Conservation (phyloP, 2,888 invertebrate species). For the Phragmatobia fuliginosa region DNA sequence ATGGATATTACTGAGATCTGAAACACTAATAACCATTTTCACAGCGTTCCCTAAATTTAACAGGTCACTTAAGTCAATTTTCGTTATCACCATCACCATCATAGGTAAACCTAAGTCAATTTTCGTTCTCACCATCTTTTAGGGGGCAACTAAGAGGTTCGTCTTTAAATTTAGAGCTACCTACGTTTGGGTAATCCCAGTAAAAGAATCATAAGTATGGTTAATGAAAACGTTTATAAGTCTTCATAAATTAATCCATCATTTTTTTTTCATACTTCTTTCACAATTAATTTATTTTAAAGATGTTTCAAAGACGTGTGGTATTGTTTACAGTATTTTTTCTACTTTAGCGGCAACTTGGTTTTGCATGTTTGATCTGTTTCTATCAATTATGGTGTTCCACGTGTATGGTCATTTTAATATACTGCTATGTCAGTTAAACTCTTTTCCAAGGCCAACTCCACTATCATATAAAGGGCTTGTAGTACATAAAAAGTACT, state of each 20-base stretch:
- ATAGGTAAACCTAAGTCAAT: too few relatives aligned
- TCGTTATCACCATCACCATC: too few relatives aligned
- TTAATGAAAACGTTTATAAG: too few relatives aligned
- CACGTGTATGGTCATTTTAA: constrained; percentile 50
- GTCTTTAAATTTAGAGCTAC: too few relatives aligned
- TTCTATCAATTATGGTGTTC: constrained; percentile 43
- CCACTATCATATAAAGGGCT: not conserved
- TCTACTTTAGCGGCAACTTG: constrained; percentile 22
- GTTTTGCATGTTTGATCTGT: constrained; percentile 39
- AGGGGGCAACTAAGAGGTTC: too few relatives aligned
- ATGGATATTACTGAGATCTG: too few relatives aligned
- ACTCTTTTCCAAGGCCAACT: constrained; percentile 39
- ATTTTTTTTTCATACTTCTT: not conserved
- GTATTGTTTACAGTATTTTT: constrained; percentile 19
- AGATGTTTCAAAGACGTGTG: not conserved
- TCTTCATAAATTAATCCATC: not conserved
- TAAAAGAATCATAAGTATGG: too few relatives aligned
- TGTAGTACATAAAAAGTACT: constrained; percentile 21
- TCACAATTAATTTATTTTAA: not conserved
- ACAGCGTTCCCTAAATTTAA: too few relatives aligned
- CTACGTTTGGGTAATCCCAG: too few relatives aligned
- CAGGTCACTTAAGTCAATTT: too few relatives aligned
- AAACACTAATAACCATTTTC: too few relatives aligned
- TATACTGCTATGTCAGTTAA: constrained; percentile 34
- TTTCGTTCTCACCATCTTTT: too few relatives aligned